Evolutionary conservation across 2,113 vertebrate genomes (phyloP), one percentile per base, ranked within the genome.

Genomic region (Siniperca chuatsi): DNA sequence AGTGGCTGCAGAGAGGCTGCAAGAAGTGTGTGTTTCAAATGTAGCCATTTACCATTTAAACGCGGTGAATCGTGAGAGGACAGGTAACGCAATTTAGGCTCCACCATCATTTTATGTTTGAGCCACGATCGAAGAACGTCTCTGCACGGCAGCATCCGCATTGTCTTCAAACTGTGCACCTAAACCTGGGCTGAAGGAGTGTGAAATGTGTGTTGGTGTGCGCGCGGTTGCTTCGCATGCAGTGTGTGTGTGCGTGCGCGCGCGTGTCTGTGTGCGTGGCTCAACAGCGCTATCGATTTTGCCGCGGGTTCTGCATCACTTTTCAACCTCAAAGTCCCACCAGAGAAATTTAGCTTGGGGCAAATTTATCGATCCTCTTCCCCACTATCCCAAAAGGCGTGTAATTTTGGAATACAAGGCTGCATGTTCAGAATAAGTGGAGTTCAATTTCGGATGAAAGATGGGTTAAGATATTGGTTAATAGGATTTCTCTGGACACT

Each of bases 231-330:
- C 13, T 23, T 33, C 7, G 18, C 6, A 13, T 29, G 18, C 64
- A 20, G 42, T 65, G 50, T 62, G 62, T 50, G 57, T 21, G 50
- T 74, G 62, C 25, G 62, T 29, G 35, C 25, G 57, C 21, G 52
- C 29, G 64, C 15, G 46, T 40, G 25, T 50, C 58, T 40, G 20
- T 65, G 67, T 77, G 82, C 76, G 88, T 74, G 88, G 82, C 84
- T 91, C 82, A 83, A 92, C 85, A 55, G 29, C 40, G 1, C 46
- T 82, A 88, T 92, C 76, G 88, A 91, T 94, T 91, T 71, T 85
- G 81, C 88, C 78, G 66, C 84, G 66, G 89, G 84, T 88, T 84
- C 85, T 84, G 82, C 84, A 85, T 92, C 89, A 87, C 89, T 93
- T 91, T 90, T 89, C 83, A 89, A 72, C 86, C 83, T 79, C 71